Conservation (phyloP, 2,113 vertebrate genomes). For the Istiophorus platypterus region DNA sequence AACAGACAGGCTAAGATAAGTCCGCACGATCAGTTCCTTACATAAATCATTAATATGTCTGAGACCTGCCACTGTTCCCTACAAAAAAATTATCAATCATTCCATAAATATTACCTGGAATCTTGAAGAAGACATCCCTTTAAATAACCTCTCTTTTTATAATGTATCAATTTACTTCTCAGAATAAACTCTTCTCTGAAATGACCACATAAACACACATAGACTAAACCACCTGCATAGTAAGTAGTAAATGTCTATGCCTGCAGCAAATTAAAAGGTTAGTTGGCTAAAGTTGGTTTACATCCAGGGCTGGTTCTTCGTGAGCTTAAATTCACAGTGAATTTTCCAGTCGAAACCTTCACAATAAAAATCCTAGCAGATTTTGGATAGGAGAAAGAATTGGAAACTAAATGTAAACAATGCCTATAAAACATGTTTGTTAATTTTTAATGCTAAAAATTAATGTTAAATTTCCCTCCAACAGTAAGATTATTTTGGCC, state of each 20-base stretch:
- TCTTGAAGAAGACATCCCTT: slow-evolving; percentile 5
- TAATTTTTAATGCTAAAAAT: too few species aligned
- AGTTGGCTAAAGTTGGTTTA: neutral
- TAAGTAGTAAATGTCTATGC: neutral
- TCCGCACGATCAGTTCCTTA: slow-evolving; percentile 35
- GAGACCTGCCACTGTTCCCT: slow-evolving; percentile 18
- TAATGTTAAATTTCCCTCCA: too few species aligned
- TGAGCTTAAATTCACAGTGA: neutral
- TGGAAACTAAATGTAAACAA: neutral
- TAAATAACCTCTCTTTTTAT: neutral
- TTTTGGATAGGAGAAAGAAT: neutral
- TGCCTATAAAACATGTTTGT: too few species aligned
- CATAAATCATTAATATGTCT: slow-evolving; percentile 62
- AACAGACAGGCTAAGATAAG: slow-evolving; percentile 56
- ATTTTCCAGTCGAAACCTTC: neutral
- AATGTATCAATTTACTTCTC: neutral
- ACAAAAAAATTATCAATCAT: slow-evolving; percentile 22
- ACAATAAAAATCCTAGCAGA: neutral
- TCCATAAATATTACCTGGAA: slow-evolving; percentile 31
- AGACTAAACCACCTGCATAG: neutral
- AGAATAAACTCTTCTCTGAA: neutral
- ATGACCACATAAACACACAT: neutral
- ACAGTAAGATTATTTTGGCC: neutral
- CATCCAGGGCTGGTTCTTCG: neutral
- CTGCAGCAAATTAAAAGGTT: neutral